Percentiles rank a stretch among this genome's conserved stretches.
Conservation (phyloP, 2,888 invertebrate species). For the Apantesis nais region DNA sequence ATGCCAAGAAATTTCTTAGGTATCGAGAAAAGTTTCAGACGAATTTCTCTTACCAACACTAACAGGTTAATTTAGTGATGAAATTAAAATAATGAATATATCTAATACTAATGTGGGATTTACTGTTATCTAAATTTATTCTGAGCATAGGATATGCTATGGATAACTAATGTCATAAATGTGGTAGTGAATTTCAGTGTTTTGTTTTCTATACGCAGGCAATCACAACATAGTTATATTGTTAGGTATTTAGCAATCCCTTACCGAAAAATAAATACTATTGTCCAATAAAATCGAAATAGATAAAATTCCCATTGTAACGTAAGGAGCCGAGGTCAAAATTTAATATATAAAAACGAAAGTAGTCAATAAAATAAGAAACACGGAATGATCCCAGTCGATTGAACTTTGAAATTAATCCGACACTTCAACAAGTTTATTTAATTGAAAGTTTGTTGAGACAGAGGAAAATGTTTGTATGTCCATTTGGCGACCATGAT, state of each 20-base stretch:
- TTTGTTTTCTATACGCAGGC: background rate
- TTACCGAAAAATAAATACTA: background rate
- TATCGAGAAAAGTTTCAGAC: no score
- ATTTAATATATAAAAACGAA: background rate
- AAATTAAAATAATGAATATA: no score
- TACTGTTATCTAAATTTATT: no score
- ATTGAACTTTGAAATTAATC: background rate
- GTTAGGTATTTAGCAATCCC: background rate
- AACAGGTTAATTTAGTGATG: no score
- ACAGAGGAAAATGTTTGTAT: background rate
- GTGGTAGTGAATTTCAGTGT: background rate
- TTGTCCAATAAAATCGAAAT: no score
- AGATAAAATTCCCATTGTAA: background rate
- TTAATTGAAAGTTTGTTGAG: background rate
- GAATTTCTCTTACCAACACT: no score
- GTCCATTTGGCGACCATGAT: background rate
- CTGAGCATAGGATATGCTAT: no score
- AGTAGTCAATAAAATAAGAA: background rate
- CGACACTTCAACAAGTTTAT: background rate
- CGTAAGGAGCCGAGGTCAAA: background rate
- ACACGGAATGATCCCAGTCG: background rate
- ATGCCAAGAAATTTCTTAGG: no score
- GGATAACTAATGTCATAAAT: background rate
- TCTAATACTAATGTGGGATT: no score
- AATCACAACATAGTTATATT: background rate